A percentile compares a stretch with the other conserved stretches of the same genome.
Conservation (phyloP, 2,113 vertebrate genomes). For the Motacilla alba region DNA sequence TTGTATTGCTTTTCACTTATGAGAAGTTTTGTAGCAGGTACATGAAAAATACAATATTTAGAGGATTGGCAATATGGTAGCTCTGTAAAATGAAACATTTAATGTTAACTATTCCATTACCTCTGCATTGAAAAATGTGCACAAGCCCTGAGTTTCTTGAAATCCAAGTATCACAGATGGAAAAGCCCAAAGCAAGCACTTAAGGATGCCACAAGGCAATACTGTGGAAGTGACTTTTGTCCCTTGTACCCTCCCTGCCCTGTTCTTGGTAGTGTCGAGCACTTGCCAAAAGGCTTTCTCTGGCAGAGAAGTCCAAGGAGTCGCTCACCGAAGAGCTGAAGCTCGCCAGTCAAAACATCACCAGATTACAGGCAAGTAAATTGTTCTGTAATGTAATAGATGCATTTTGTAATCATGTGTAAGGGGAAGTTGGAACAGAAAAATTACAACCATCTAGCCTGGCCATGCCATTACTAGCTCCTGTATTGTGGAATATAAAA, state of each 20-base stretch:
- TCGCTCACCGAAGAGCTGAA: constrained; percentile 82
- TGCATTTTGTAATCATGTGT: not conserved
- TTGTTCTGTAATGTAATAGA: not conserved
- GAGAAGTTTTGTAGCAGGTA: not conserved
- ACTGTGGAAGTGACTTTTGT: not conserved
- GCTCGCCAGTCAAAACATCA: constrained; percentile 85
- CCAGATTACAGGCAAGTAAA: constrained; percentile 87
- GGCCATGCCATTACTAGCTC: not conserved
- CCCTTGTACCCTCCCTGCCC: not conserved
- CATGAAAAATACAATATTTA: fast-evolving
- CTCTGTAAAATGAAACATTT: not conserved
- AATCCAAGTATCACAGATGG: not conserved
- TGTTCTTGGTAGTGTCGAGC: constrained; percentile 87
- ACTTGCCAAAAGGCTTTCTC: constrained; percentile 87
- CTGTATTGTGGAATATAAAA: not conserved
- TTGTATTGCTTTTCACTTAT: not conserved
- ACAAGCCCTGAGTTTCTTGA: not conserved
- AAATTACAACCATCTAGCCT: not conserved
- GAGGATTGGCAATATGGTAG: not conserved
- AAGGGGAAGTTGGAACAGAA: not conserved
- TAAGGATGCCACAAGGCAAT: not conserved
- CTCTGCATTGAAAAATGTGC: not conserved
- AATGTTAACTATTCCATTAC: not conserved
- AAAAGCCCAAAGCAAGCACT: not conserved
- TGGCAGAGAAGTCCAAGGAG: constrained; percentile 91